These are phyloP conservation scores for Dasyurus viverrinus DNA, from an alignment of 2,113 vertebrate species.

Conservation along the genomic window DNA sequence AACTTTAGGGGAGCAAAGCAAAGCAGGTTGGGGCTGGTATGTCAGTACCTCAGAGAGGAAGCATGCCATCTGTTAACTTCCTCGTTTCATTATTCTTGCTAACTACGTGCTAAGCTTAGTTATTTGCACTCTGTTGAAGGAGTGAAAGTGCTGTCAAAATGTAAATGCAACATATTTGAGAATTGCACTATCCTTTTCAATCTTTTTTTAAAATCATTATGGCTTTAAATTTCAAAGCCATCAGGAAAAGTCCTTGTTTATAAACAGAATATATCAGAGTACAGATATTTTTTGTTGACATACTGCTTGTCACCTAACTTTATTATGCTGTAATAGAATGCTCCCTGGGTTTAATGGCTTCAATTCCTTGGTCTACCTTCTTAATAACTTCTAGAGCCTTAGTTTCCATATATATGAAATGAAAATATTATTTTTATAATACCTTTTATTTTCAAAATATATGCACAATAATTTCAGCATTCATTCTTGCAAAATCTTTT, in stretches of 20 bases:
- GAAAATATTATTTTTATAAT: no score
- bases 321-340: no score
- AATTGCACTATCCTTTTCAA: not conserved
- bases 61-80: not conserved
- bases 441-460: no score
- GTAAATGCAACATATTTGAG: not conserved
- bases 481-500: no score
- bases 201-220: not conserved
- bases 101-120: not conserved
- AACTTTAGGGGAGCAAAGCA: not conserved
- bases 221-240: not conserved
- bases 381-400: no score
- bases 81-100: not conserved
- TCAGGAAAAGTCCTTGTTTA: not conserved
- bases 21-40: not conserved
- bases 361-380: no score
- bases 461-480: no score
- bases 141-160: not conserved
- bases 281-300: not conserved
- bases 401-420: no score
- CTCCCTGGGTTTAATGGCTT: no score
- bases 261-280: not conserved
- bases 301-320: not conserved
- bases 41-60: not conserved
- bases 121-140: not conserved